phyloP scores from a whole-genome alignment of 2,113 vertebrate genomes.

The Stictonetta naevosa region DNA sequence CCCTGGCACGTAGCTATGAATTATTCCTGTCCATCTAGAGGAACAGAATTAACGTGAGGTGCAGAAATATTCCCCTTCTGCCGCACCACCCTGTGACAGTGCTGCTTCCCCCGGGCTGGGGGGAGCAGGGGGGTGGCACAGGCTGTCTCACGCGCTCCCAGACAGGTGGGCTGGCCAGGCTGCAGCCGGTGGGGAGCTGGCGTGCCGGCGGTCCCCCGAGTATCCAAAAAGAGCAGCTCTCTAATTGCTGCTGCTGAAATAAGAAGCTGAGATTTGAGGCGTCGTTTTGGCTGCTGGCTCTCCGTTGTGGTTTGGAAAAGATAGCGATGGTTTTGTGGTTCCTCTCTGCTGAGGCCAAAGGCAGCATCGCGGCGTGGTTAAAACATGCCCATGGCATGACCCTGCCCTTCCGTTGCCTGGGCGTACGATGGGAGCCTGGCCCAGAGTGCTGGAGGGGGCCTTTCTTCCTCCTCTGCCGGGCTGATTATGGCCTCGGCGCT shows the following conservation, averaged over 20 bases:
- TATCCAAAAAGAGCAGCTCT: slow-evolving; percentile 47
- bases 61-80: neutral
- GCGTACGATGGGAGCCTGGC: neutral
- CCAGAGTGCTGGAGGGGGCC: slow-evolving; percentile 51
- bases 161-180: slow-evolving; percentile 16
- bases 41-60: slow-evolving; percentile 34
- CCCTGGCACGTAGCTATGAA: neutral
- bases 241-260: slow-evolving; percentile 67
- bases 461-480: slow-evolving; percentile 24
- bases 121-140: neutral
- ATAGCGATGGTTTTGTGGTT: slow-evolving; percentile 62
- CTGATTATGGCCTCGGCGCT: slow-evolving; percentile 19
- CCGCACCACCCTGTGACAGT: neutral
- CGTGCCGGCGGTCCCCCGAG: neutral
- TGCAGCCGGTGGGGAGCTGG: neutral
- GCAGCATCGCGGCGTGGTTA: neutral
- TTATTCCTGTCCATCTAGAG: slow-evolving; percentile 13
- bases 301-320: slow-evolving; percentile 69
- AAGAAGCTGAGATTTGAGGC: slow-evolving; percentile 70
- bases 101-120: neutral
- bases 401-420: slow-evolving; percentile 64
- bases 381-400: slow-evolving; percentile 44
- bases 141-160: neutral
- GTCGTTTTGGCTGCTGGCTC: slow-evolving; percentile 61
- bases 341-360: slow-evolving; percentile 38